Conservation (phyloP, 2,888 invertebrate genomes). For the Hyles lineata region DNA sequence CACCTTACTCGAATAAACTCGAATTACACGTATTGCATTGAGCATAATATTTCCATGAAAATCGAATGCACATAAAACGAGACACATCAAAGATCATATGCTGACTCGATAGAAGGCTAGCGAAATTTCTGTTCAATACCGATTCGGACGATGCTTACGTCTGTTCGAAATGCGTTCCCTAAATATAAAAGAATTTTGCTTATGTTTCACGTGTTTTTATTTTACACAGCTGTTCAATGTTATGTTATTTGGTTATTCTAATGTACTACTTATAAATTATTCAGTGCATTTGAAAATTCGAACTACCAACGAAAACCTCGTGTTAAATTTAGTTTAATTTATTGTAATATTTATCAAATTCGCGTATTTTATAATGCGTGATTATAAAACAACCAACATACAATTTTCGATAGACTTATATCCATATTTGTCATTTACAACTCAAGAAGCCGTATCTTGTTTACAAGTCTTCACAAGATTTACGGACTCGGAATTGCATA, state of each 20-base stretch:
- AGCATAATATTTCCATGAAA: conserved; percentile 7
- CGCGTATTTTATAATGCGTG: background rate
- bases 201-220: background rate
- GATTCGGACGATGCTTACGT: background rate
- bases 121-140: background rate
- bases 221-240: background rate
- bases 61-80: background rate
- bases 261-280: background rate
- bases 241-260: background rate
- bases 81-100: background rate
- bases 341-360: background rate
- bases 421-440: background rate
- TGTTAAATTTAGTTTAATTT: background rate
- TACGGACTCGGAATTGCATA: background rate
- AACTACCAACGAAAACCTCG: background rate
- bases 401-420: background rate
- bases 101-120: background rate
- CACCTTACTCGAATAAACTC: background rate
- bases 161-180: background rate
- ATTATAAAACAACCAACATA: background rate
- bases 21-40: background rate
- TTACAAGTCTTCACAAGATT: background rate
- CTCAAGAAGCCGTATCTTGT: background rate
- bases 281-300: background rate
- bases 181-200: conserved; percentile 2